Evolutionary conservation across 2,113 vertebrate genomes (phyloP), one percentile per base, ranked within the genome.

Genomic region (Sialia sialis): DNA sequence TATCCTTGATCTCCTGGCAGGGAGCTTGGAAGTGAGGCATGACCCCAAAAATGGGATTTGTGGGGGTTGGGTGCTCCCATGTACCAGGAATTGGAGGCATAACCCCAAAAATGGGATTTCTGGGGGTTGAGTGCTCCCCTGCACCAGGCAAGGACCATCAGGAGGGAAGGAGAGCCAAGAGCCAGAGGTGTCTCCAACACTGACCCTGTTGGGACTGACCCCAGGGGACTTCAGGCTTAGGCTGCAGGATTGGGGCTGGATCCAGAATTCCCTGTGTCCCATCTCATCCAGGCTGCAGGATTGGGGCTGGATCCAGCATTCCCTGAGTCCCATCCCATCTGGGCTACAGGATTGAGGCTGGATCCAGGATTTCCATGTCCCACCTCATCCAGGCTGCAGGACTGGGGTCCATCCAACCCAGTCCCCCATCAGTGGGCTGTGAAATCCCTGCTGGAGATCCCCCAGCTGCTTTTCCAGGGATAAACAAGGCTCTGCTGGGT

Each of bases 61-160:
- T 18, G 22, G 13, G 27, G 2, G 0, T 3, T 54, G 39, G 12
- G 26, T 9, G 3, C 2, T 56, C 17, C 23, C 13, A 0, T 22
- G 13, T 6, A 22, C 10, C 34, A 51, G 14, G 15, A 69, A 39
- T 38, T 30, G 19, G 27, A 29, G 48, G 4, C 1, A 17, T 4
- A 3, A 38, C 48, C 14, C 67, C 34, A 22, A 39, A 69, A 30
- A 52, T 32, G 3, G 9, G 22, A 54, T 54, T 72, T 41, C 16
- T 41, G 16, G 26, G 44, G 32, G 5, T 7, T 26, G 22, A 19
- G 4, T 6, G 19, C 2, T 29, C 27, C 43, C 26, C 4, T 36
- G 21, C 36, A 44, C 16, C 11, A 60, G 34, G 15, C 13, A 73
- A 78, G 20, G 14, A 69, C 10, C 32, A 13, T 30, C 56, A 63